phyloP scores from a whole-genome alignment of 2,113 vertebrate genomes.

The Hypomesus transpacificus region DNA sequence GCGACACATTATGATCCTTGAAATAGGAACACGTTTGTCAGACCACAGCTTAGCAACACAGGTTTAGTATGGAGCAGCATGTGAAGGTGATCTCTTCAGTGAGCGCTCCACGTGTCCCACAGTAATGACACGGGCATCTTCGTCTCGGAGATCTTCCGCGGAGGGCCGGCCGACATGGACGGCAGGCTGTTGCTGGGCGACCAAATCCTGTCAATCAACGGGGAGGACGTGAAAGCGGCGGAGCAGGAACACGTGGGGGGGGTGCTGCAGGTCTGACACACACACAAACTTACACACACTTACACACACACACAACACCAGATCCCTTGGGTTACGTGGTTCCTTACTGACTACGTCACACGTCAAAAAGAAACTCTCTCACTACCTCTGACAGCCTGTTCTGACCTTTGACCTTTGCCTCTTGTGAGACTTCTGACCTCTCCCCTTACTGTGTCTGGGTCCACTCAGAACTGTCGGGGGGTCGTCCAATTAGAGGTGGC shows the following conservation, averaged over 20 bases:
- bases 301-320: background rate
- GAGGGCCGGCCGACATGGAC: conserved; percentile 83
- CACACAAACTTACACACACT: background rate
- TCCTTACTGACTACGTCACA: background rate
- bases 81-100: background rate
- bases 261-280: conserved; percentile 80
- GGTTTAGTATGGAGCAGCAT: no score
- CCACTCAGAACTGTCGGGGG: conserved; percentile 80
- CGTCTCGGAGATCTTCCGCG: conserved; percentile 89
- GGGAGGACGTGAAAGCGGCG: conserved; percentile 85
- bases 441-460: conserved; percentile 11
- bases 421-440: background rate
- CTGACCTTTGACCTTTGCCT: conserved; percentile 50
- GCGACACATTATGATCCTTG: no score
- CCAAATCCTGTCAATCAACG: conserved; percentile 90
- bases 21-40: no score
- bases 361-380: no score
- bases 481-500: conserved; percentile 85
- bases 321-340: no score
- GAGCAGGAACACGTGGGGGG: conserved; percentile 83
- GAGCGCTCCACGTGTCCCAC: conserved; percentile 51
- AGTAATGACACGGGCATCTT: conserved; percentile 93
- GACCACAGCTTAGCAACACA: no score
- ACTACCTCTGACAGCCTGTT: no score
- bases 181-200: conserved; percentile 90